Conservation (phyloP, 2,113 vertebrate genomes). For the Telmatochromis sp. region DNA sequence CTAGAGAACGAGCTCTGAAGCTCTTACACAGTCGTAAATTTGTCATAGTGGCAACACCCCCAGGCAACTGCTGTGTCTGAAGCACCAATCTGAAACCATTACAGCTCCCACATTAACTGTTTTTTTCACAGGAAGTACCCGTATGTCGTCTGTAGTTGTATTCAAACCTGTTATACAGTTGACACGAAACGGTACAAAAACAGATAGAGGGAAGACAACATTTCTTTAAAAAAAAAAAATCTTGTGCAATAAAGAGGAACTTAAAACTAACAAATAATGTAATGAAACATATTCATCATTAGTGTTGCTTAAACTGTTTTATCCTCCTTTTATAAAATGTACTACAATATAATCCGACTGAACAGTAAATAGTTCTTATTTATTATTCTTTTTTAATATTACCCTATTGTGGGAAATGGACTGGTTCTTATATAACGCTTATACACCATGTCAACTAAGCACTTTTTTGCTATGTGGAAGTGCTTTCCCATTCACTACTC, state of each 20-base stretch:
- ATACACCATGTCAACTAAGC: neutral
- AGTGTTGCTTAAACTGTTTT: neutral
- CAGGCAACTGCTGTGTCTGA: neutral
- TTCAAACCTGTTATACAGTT: neutral
- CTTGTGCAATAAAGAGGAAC: neutral
- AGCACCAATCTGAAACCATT: neutral
- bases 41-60: neutral
- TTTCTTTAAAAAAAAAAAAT: neutral
- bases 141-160: neutral
- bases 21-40: neutral
- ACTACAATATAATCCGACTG: neutral
- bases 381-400: neutral
- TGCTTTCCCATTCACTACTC: neutral
- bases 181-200: neutral
- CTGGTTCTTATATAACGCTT: neutral
- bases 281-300: neutral
- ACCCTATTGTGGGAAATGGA: neutral
- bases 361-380: neutral
- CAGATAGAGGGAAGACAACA: neutral
- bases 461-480: neutral
- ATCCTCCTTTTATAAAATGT: neutral
- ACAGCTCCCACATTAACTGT: neutral
- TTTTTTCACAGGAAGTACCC: conserved; percentile 4
- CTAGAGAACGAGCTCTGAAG: conserved; percentile 29
- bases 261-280: neutral